Percentiles rank a stretch among this genome's conserved stretches.
These are phyloP conservation scores for Rhadinocentrus ornatus DNA, from an alignment of 2,797 vertebrate species.

Conservation along the genomic window DNA sequence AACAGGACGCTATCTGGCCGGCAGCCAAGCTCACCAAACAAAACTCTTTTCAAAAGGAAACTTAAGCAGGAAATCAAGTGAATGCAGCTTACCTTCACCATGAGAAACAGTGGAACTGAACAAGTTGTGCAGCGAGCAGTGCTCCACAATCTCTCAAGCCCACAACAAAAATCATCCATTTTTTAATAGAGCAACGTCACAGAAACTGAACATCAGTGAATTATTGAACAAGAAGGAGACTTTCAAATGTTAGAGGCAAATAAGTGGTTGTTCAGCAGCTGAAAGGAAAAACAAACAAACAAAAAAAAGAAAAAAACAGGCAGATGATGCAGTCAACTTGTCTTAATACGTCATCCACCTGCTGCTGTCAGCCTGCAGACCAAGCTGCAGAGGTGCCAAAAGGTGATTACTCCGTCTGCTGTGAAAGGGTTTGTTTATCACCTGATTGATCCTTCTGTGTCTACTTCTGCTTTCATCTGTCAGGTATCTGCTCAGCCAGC, in stretches of 20 bases:
- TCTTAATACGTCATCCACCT: slow-evolving; percentile 48
- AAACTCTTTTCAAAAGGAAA: slow-evolving; percentile 18
- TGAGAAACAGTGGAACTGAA: slow-evolving; percentile 18
- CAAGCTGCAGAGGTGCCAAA: slow-evolving; percentile 13
- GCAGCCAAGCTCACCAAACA: slow-evolving; percentile 49
- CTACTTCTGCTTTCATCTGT: slow-evolving; percentile 33
- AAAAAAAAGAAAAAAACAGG: background rate
- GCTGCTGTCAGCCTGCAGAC: slow-evolving; percentile 22
- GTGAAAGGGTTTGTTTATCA: slow-evolving; percentile 6
- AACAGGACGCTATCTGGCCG: slow-evolving; percentile 43
- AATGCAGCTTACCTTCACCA: slow-evolving; percentile 44
- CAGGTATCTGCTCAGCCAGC: slow-evolving; percentile 13
- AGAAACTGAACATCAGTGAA: slow-evolving; percentile 66
- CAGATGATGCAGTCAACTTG: slow-evolving; percentile 14
- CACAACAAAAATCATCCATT: slow-evolving; percentile 73
- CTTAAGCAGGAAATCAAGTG: background rate
- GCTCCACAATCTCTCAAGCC: slow-evolving; percentile 50
- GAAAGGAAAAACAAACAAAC: background rate
- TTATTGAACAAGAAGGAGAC: slow-evolving; percentile 67
- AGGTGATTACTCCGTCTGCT: slow-evolving; percentile 29
- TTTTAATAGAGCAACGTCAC: slow-evolving; percentile 70
- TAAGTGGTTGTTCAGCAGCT: slow-evolving; percentile 21
- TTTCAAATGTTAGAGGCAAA: slow-evolving; percentile 36
- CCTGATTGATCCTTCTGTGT: slow-evolving; percentile 30
- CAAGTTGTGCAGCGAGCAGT: slow-evolving; percentile 34